Base-by-base conservation (phyloP, 2,888 invertebrate genomes). In the Alviniconcha strummeri region DNA sequence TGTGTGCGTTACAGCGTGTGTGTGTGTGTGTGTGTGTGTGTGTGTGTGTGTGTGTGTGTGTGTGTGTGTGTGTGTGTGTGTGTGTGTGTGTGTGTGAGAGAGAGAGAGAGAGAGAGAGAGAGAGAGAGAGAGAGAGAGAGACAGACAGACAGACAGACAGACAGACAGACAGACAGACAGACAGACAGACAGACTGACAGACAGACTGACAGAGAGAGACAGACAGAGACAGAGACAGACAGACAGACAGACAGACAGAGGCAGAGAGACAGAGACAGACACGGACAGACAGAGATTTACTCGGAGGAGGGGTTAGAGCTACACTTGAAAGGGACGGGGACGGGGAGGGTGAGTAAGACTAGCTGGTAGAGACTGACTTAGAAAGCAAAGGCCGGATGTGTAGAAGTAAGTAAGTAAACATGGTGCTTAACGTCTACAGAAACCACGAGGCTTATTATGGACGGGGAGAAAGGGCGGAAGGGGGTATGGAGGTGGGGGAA, bases 51-150 rank as follows among this genome's bases (percentile, higher is more conserved):
- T 6, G n/a, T 17, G 36, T 36, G 36, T 17, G 54, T 72, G 72
- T 72, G 72, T 54, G 19, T 72, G 72, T 72, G 72, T 72, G 72
- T 72, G 36, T 72, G 72, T 72, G 72, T 72, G 72, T 72, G 0
- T 72, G 72, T 72, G 36, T 72, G 36, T 72, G 72, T 52, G 72
- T 72, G 52, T 72, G 72, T 52, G 60, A 75, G 74, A 75, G 54
- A 75, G n/a, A 69, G 11, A 52, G 55, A 75, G 55, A 55, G 17
- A 17, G 75, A 75, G 75, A 55, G 64, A 78, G 64, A 78, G 57
- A 57, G n/a, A 75, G 64, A 76, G 36, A 67, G 74, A 67, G 19
- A 67, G 55, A 64, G 75, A 82, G 77, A 82, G 74, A 52, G 36
- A 77, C 69, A 76, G 19, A 56, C 54, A 17, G 17, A 36, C 15